phyloP scores from a whole-genome alignment of 2,797 vertebrate species.

The Lagodon rhomboides region DNA sequence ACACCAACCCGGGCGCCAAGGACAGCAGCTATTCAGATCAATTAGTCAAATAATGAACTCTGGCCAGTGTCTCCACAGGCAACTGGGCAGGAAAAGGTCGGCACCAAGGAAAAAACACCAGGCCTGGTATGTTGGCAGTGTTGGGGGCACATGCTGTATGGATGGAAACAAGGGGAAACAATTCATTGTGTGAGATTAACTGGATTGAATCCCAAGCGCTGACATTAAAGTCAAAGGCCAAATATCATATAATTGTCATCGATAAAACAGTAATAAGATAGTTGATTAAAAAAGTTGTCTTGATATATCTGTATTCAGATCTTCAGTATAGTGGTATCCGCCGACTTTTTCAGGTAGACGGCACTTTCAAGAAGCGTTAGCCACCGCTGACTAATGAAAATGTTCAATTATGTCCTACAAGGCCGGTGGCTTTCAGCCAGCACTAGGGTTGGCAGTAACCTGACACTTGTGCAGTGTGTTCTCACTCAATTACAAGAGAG shows the following conservation, averaged over 20 bases:
- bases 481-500: constrained; percentile 6
- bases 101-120: neutral
- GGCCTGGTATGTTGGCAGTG: neutral
- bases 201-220: neutral
- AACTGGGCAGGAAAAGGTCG: constrained; percentile 53
- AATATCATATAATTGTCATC: neutral
- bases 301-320: neutral
- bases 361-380: neutral
- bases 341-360: neutral
- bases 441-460: neutral
- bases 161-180: neutral
- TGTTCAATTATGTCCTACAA: constrained; percentile 7
- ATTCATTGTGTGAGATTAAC: neutral
- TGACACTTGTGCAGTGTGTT: neutral
- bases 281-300: no score
- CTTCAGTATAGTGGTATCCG: no score
- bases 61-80: constrained; percentile 33
- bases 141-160: neutral
- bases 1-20: neutral
- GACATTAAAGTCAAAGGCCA: neutral
- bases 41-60: constrained; percentile 35
- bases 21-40: neutral
- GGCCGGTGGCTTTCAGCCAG: constrained; percentile 25
- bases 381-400: constrained; percentile 28
- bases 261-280: neutral